These are phyloP conservation scores for Ceratosolen fusciceps DNA, from an alignment of 1,140 invertebrate genomes.

Conservation along the genomic window DNA sequence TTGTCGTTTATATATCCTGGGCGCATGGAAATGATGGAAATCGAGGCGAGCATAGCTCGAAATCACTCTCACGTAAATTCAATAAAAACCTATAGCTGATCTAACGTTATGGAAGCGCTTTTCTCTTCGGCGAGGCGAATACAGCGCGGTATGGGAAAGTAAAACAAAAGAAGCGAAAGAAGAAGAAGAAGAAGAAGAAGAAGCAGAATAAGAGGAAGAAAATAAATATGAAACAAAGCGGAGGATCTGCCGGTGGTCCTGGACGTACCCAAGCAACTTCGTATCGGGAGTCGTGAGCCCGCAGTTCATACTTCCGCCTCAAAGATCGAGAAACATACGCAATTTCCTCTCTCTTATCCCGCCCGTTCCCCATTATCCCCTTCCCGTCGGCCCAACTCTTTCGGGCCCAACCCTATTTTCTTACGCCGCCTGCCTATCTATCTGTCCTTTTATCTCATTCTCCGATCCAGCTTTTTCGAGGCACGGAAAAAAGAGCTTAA, in stretches of 20 bases:
- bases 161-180: not conserved
- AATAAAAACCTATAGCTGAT: conserved; percentile 36
- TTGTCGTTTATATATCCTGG: too few species aligned
- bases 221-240: not conserved
- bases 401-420: not conserved
- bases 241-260: not conserved
- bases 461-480: not conserved
- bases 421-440: not conserved
- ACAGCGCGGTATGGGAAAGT: not conserved
- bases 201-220: not conserved
- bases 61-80: conserved; percentile 26
- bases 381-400: not conserved
- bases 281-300: not conserved
- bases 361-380: too few species aligned
- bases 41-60: not conserved
- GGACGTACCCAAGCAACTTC: not conserved
- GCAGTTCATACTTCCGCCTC: not conserved
- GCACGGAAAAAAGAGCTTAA: not conserved
- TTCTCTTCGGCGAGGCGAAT: not conserved
- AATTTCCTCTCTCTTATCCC: not conserved
- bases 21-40: too few species aligned
- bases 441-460: not conserved
- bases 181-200: not conserved
- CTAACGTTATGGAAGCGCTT: not conserved
- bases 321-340: not conserved